Evolutionary conservation across 1,140 invertebrate species (phyloP).

Genomic region (Drosophila mojavensis): DNA sequence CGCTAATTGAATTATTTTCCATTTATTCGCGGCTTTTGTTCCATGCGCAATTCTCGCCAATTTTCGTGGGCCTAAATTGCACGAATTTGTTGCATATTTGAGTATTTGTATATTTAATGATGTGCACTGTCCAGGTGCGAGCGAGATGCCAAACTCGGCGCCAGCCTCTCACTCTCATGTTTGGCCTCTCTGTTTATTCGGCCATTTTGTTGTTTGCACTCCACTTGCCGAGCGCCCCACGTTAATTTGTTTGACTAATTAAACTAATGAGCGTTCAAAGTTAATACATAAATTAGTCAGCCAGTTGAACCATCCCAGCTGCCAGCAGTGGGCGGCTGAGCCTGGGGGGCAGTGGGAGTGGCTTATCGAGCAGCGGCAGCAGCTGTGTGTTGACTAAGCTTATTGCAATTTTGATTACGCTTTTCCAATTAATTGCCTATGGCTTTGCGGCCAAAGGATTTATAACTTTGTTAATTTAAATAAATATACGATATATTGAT

Average conservation of each 20-base stretch:
- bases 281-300: constrained; percentile 83
- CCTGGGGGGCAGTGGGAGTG: not conserved
- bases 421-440: constrained; percentile 41
- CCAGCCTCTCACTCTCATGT: not conserved
- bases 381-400: constrained; percentile 31
- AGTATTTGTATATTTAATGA: constrained; percentile 75
- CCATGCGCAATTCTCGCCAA: constrained; percentile 15
- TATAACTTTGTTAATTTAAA: constrained; percentile 4
- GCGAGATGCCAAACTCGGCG: constrained; percentile 35
- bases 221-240: constrained; percentile 70
- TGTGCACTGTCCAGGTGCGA: constrained; percentile 46
- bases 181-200: constrained; percentile 60
- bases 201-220: constrained; percentile 81
- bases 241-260: constrained; percentile 84
- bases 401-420: constrained; percentile 45
- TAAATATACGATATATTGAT: not conserved
- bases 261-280: constrained; percentile 84
- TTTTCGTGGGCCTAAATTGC: constrained; percentile 32
- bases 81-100: constrained; percentile 40
- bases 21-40: constrained; percentile 52
- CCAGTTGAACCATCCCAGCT: constrained; percentile 12
- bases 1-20: constrained; percentile 82
- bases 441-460: constrained; percentile 24
- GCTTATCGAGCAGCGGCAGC: not conserved
- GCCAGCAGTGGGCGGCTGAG: not conserved